A percentile compares a stretch with the other conserved stretches of the same genome.
These are phyloP conservation scores for Rhinopomastus cyanomelas DNA, from an alignment of 2,113 vertebrate genomes.

Conservation along the genomic window DNA sequence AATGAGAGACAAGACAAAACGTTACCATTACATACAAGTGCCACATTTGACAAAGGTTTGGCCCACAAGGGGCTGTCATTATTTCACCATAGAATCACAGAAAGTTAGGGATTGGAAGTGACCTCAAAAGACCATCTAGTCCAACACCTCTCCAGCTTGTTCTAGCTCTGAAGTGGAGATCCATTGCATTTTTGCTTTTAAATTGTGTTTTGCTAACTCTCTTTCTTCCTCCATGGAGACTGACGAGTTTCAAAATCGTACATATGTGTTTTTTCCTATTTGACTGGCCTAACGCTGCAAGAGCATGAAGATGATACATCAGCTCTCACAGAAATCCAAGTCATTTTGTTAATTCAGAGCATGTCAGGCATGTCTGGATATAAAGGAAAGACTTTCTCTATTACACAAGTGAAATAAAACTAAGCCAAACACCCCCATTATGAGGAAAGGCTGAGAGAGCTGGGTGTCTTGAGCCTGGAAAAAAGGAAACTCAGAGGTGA, in stretches of 20 bases:
- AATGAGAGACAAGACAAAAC: not conserved
- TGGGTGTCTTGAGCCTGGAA: too few species aligned
- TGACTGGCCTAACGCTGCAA: not conserved
- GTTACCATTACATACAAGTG: not conserved
- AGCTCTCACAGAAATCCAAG: not conserved
- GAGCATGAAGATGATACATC: accelerated
- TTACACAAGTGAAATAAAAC: not conserved
- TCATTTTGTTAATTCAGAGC: not conserved
- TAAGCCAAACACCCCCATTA: too few species aligned
- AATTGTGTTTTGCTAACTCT: not conserved
- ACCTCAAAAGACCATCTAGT: too few species aligned
- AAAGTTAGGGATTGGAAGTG: too few species aligned
- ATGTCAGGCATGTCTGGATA: not conserved
- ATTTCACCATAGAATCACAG: too few species aligned
- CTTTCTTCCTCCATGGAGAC: accelerated
- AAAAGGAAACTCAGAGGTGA: too few species aligned
- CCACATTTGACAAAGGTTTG: not conserved
- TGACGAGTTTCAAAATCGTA: not conserved
- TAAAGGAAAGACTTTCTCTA: not conserved
- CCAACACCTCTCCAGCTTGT: not conserved
- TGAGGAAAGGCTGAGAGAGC: too few species aligned
- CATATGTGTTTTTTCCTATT: not conserved
- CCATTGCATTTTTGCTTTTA: not conserved
- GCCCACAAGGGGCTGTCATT: not conserved
- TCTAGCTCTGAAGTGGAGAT: not conserved